Evolutionary conservation across 2,113 vertebrate species (phyloP), one percentile per base, ranked within the genome.

Genomic region (Argyrosomus japonicus): DNA sequence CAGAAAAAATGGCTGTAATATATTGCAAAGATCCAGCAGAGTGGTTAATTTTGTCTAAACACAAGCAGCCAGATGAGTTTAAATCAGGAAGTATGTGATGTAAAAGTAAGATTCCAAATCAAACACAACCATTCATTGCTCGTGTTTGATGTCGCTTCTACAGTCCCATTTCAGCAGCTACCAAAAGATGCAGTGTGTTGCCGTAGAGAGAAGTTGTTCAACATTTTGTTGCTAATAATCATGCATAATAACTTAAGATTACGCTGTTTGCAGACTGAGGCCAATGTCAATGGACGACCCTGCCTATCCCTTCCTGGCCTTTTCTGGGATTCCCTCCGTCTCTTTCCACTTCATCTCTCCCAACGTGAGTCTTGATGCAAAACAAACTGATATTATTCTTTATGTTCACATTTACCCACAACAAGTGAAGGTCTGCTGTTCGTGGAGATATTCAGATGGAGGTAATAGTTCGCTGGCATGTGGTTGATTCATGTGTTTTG

Each of bases 251-350:
- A 58, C 12, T 21, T 68, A 0, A 11, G 32, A 5, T 68, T 23
- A 1, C 43, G 0, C 5, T 53, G 11, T 74, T 1, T 43, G 71
- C 89, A 96, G 94, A 79, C 93, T 97, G 1, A 92, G 87, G 75
- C 92, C 96, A 0, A 95, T 98, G 93, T 87, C 93, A 6, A 82
- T 96, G 29, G 96, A 98, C 47, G 96, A 99, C 68, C 93, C 96
- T 32, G 96, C 96, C 0, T 97, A 96, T 82, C 95, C 97, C 43
- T 97, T 99, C 87, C 91, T 99, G 89, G 89, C 97, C 1, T 96
- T 94, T 70, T 96, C 97, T 1, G 98, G 98, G 63, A 97, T 99
- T 54, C 98, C 98, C 0, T 95, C 97, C 3, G 32, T 98, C 82
- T 97, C 97, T 17, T 99, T 99, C 87, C 91, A 95, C 81, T 98